Evolutionary conservation across 1,140 invertebrate species (phyloP), one percentile per base, ranked within the genome.

Genomic region (Paralvinella palmiformis): DNA sequence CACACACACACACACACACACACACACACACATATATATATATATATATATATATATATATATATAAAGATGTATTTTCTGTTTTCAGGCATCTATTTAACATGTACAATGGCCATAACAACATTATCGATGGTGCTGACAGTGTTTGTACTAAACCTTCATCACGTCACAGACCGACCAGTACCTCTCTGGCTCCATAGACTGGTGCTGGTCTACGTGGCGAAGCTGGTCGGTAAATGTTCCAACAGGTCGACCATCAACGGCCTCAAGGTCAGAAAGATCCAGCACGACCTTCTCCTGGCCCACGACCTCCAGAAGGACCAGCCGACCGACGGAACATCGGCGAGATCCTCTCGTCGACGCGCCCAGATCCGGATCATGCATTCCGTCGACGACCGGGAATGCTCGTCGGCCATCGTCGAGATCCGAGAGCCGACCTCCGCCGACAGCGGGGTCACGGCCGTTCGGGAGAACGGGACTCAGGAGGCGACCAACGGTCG

Each of bases 111-210:
- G 65, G 65, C 59, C 24, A 67, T 67, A 31, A 67, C 65, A 13
- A 67, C 65, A 13, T 41, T 67, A 20, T 66, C 63, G 20, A 67
- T 67, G 65, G 61, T 67, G 7, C 56, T 67, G 13, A 67, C 65
- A 24, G 65, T 67, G 35, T 67, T 66, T 27, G 65, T 67, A 27
- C 65, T 67, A 52, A 67, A 67, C 32, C 55, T 67, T 5, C 59
- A 67, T 35, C 50, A 44, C 61, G 45, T 67, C 37, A 41, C 60
- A 15, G 65, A 67, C 22, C 52, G 61, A 6, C 65, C 65, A 0
- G 65, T 67, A 29, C 65, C 65, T 10, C 24, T 20, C 6, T 67
- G 65, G 65, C 52, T 53, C 20, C 24, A 36, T n/a, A 48, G 20
- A 4, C 27, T 67, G 22, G 44, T 67, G 7, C 32, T 60, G 20